These are phyloP conservation scores for Scaptomyza parva DNA, from an alignment of 2,888 invertebrate species.

Conservation along the genomic window DNA sequence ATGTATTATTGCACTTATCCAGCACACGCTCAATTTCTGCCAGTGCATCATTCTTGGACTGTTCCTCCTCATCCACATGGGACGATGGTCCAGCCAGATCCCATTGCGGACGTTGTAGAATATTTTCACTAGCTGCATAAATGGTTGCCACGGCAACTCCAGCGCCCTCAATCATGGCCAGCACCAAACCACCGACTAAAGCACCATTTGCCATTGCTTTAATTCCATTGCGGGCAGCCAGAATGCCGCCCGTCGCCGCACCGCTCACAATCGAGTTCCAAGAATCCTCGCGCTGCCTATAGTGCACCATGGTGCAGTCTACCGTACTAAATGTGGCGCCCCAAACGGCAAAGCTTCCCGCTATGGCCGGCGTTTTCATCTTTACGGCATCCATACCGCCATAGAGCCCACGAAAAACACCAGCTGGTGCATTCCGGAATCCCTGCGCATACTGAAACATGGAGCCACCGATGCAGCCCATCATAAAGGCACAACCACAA, in stretches of 20 bases:
- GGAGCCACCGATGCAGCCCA: conserved; percentile 68
- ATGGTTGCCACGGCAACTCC: conserved; percentile 69
- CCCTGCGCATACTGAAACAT: conserved; percentile 62
- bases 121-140: conserved; percentile 44
- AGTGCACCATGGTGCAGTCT: conserved; percentile 63
- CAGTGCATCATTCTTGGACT: conserved; percentile 30
- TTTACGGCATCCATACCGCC: conserved; percentile 66
- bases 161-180: conserved; percentile 69
- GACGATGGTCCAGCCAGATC: conserved; percentile 19
- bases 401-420: conserved; percentile 57
- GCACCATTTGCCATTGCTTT: conserved; percentile 70
- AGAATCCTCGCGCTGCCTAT: conserved; percentile 60
- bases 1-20: conserved; percentile 49
- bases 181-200: conserved; percentile 62
- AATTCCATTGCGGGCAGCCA: conserved; percentile 66
- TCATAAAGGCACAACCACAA: conserved; percentile 72
- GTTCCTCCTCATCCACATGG: not conserved
- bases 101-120: conserved; percentile 54
- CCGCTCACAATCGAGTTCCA: conserved; percentile 72
- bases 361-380: conserved; percentile 64
- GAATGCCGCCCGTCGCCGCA: conserved; percentile 64
- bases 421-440: conserved; percentile 63
- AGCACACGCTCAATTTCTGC: conserved; percentile 54
- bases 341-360: conserved; percentile 71
- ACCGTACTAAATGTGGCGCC: conserved; percentile 70